Conservation (phyloP, 2,797 vertebrate species). For the Xyrichtys novacula region DNA sequence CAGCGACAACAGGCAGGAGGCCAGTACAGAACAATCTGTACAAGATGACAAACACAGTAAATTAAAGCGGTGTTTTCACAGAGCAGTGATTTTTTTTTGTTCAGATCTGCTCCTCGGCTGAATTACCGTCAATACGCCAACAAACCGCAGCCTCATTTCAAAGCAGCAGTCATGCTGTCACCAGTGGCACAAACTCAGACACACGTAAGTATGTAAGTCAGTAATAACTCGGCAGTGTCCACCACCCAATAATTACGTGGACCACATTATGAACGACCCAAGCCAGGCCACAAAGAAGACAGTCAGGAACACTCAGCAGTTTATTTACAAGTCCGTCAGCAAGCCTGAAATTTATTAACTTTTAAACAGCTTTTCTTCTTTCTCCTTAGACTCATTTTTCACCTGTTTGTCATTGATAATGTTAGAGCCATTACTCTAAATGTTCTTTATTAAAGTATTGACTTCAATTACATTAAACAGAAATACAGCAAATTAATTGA, state of each 20-base stretch:
- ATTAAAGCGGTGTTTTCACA: neutral
- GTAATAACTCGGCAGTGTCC: conserved; percentile 49
- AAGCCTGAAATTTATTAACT: neutral
- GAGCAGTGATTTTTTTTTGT: neutral
- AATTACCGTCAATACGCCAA: conserved; percentile 2
- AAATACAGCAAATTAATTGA: no score
- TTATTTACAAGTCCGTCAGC: conserved; percentile 17
- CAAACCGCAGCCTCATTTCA: conserved; percentile 10
- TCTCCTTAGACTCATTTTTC: neutral
- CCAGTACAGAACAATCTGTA: neutral
- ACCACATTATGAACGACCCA: conserved; percentile 40
- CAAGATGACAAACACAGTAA: neutral
- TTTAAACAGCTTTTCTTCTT: neutral
- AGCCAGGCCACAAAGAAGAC: conserved; percentile 30
- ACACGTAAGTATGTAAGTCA: no score
- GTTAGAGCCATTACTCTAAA: neutral
- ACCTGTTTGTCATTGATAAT: neutral
- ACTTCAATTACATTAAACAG: no score
- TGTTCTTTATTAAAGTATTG: neutral
- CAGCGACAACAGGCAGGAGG: neutral
- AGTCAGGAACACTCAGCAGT: conserved; percentile 47
- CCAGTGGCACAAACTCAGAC: conserved; percentile 46
- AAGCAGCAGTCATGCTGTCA: conserved; percentile 46
- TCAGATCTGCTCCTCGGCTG: neutral
- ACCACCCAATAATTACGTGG: conserved; percentile 57